A percentile compares a stretch with the other conserved stretches of the same genome.
Conservation (phyloP, 2,888 invertebrate genomes). For the Phania funesta region DNA sequence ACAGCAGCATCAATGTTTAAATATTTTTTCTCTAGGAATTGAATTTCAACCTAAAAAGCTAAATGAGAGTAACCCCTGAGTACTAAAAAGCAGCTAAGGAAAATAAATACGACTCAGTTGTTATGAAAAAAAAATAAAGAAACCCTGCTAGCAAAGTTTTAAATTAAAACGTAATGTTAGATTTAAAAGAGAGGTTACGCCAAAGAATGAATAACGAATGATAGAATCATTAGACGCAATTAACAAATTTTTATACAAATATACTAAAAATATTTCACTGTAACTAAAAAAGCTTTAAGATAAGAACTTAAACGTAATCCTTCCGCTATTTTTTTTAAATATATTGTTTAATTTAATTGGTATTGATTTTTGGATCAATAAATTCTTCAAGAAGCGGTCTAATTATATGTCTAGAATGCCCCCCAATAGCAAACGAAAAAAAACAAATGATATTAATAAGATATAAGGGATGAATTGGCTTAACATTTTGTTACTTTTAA, state of each 20-base stretch:
- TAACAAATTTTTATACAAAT: background rate
- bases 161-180: no score
- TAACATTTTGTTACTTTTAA: background rate
- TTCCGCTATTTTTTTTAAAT: background rate
- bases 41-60: constrained; percentile 11
- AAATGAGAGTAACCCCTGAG: background rate
- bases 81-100: background rate
- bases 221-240: no score
- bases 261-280: background rate
- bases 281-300: background rate
- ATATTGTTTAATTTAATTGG: constrained; percentile 75
- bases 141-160: no score
- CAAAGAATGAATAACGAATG: no score
- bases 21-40: background rate
- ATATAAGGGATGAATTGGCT: background rate
- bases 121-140: no score
- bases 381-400: constrained; percentile 74
- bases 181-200: no score
- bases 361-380: constrained; percentile 79
- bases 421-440: background rate
- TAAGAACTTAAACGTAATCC: no score
- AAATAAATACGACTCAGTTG: background rate
- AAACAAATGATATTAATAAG: background rate
- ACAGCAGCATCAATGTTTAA: constrained; percentile 8
- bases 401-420: background rate